Evolutionary conservation across 2,888 invertebrate species (phyloP), one percentile per base, ranked within the genome.

Genomic region (Nephrotoma flavescens): DNA sequence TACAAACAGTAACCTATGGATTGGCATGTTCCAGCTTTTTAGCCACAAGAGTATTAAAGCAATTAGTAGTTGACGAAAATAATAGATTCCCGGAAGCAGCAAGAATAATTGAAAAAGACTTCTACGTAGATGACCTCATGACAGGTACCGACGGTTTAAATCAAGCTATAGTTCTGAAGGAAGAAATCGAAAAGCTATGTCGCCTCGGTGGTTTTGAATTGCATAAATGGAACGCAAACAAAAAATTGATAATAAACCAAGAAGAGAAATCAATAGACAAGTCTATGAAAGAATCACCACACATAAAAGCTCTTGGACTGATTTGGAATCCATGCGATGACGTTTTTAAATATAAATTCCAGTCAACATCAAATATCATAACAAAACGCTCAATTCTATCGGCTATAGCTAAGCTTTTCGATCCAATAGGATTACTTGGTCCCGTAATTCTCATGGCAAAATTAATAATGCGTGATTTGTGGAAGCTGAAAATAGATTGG

Each of bases 1-100:
- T 89, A 71, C 88, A 86, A 42, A 88, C 87, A 0, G 87, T 89
- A 9, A 88, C 88, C 4, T 89, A 88, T 85, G 89, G 89, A 6
- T 88, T 87, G 6, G 88, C 88, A 2, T 87, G 88, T 12, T 89
- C 88, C 2, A 88, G 88, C n/a, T 89, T 86, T 87, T 83, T 89
- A 4, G 88, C 88, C 0, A 88, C 88, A 7, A 87, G 88, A 5
- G 87, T 87, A n/a, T 71, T 89, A n/a, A 31, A 31, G 31, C 88
- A 88, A 83, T 86, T 89, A 6, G 88, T 87, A 12, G 31, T 44
- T 4, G 83, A 86, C 2, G 41, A 71, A n/a, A 44, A 42, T 4
- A 42, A 57, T 11, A 15, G 52, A n/a, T 86, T 42, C 45, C 71
- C 57, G 7, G n/a, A 57, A 41, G 71, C 86, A 4, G 19, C 19